phyloP scores from a whole-genome alignment of 1,140 invertebrate genomes.

The Drosophila setifemur region DNA sequence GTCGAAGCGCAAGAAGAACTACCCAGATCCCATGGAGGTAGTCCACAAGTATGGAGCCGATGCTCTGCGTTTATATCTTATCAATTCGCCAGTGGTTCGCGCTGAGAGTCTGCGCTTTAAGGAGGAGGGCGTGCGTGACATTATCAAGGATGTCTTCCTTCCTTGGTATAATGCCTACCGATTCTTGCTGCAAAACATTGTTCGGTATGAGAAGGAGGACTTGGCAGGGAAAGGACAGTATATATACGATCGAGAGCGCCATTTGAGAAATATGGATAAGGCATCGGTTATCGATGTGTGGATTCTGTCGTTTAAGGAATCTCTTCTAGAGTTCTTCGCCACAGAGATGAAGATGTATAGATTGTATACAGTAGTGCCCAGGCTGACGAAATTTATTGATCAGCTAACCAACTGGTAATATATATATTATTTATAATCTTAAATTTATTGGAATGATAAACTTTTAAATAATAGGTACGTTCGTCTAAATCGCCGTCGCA shows the following conservation, averaged over 20 bases:
- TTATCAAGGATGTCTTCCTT: constrained; percentile 98
- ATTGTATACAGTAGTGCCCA: constrained; percentile 97
- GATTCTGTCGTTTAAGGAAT: constrained; percentile 98
- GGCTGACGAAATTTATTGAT: constrained; percentile 97
- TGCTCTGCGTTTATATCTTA: constrained; percentile 96
- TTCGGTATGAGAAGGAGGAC: constrained; percentile 90
- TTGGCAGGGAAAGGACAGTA: constrained; percentile 83
- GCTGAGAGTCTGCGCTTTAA: constrained; percentile 98
- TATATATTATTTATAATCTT: background rate
- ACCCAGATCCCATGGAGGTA: constrained; percentile 97
- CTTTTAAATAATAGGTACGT: constrained; percentile 87
- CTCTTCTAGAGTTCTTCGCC: constrained; percentile 93
- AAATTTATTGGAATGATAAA: background rate
- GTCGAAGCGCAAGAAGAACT: constrained; percentile 99
- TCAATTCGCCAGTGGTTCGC: constrained; percentile 98
- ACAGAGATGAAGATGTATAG: constrained; percentile 97
- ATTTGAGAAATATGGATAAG: constrained; percentile 67
- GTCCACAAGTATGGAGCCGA: constrained; percentile 98
- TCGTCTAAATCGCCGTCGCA: constrained; percentile 95
- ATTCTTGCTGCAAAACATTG: constrained; percentile 96
- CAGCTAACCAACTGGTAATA: constrained; percentile 96
- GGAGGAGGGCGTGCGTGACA: constrained; percentile 97
- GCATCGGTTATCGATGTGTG: constrained; percentile 98
- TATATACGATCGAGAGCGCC: constrained; percentile 85
- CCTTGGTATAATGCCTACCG: constrained; percentile 99